Conservation (phyloP, 1,140 invertebrate genomes). For the Formica selysi region DNA sequence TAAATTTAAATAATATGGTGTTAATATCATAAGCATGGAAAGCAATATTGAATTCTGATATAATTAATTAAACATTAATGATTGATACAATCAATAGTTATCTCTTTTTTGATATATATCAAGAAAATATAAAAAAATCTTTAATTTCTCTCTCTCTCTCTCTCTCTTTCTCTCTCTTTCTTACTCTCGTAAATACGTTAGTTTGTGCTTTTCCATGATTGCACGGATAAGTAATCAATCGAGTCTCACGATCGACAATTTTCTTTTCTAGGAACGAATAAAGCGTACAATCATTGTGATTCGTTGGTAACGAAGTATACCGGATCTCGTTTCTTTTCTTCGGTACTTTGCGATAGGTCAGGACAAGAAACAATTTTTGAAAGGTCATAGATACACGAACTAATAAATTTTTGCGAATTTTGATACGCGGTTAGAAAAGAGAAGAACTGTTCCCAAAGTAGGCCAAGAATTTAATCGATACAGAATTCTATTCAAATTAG, state of each 20-base stretch:
- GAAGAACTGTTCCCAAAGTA: slow-evolving; percentile 44
- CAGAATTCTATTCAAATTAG: slow-evolving; percentile 1
- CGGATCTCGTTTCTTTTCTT: slow-evolving; percentile 2
- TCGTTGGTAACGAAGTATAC: slow-evolving; percentile 7
- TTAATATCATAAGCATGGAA: neutral
- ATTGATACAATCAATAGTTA: neutral
- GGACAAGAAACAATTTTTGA: slow-evolving; percentile 32
- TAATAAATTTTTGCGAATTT: slow-evolving; percentile 73
- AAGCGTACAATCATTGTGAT: slow-evolving; percentile 42
- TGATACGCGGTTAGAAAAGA: slow-evolving; percentile 54
- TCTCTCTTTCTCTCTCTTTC: neutral
- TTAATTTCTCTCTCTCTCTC: neutral
- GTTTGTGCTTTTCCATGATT: neutral
- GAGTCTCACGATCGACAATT: slow-evolving; percentile 22
- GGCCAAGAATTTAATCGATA: slow-evolving; percentile 38
- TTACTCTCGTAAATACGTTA: neutral
- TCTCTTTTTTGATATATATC: neutral
- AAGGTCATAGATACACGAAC: slow-evolving; percentile 44
- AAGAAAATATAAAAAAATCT: neutral
- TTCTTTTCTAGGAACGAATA: slow-evolving; percentile 23
- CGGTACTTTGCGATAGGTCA: slow-evolving; percentile 23
- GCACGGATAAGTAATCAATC: slow-evolving; percentile 19
- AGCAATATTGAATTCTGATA: neutral
- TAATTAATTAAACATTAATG: neutral
- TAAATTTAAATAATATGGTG: neutral